phyloP scores from a whole-genome alignment of 2,797 vertebrate species.

The Cuculus canorus region DNA sequence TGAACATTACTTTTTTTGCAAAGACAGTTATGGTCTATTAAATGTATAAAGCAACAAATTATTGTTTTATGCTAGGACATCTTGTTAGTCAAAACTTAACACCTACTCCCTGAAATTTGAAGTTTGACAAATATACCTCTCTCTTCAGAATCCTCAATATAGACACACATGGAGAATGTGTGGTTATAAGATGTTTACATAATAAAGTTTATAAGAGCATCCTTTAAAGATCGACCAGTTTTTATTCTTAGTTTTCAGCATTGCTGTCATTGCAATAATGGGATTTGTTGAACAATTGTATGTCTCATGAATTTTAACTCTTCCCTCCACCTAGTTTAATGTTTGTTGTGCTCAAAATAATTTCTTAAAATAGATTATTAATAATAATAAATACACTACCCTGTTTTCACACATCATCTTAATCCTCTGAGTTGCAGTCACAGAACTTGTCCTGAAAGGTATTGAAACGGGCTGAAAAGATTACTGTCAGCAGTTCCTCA shows the following conservation, averaged over 20 bases:
- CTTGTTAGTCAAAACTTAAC: background rate
- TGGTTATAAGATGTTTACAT: background rate
- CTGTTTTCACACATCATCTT: background rate
- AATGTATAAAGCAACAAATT: background rate
- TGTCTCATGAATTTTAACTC: background rate
- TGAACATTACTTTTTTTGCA: background rate
- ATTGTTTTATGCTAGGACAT: background rate
- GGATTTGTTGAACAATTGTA: background rate
- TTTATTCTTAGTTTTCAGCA: background rate
- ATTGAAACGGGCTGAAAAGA: background rate
- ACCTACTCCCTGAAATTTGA: background rate
- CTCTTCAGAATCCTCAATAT: background rate
- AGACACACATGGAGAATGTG: background rate
- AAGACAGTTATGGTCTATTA: background rate
- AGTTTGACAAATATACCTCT: background rate
- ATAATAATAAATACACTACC: background rate
- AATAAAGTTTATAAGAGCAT: background rate
- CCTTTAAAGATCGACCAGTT: background rate
- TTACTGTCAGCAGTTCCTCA: background rate
- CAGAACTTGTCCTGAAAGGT: background rate
- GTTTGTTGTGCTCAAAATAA: background rate
- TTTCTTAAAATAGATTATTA: background rate
- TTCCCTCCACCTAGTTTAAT: background rate
- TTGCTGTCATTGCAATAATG: background rate
- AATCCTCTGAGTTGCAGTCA: background rate